phyloP scores from a whole-genome alignment of 2,113 vertebrate species.

The Channa argus region DNA sequence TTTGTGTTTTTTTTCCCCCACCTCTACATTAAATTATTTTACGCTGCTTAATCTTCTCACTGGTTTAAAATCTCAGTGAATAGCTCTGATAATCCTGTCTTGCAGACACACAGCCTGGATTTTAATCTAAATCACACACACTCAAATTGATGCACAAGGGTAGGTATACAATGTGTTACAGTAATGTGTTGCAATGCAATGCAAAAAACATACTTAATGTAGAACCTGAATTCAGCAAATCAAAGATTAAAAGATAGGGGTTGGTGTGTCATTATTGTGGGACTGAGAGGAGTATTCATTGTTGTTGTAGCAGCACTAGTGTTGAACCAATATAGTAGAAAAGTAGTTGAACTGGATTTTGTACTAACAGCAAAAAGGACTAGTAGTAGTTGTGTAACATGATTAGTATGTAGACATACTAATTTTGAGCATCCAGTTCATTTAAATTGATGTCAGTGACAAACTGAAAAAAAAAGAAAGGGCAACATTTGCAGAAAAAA shows the following conservation, averaged over 20 bases:
- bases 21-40: not conserved
- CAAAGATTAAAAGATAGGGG: too few relatives aligned
- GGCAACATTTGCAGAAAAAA: not conserved
- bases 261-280: not conserved
- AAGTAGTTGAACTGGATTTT: not conserved
- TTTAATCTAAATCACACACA: constrained; percentile 8
- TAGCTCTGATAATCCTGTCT: constrained; percentile 19
- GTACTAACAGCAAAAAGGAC: not conserved
- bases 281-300: not conserved
- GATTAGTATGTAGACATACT: not conserved
- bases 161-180: too few relatives aligned
- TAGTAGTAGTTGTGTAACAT: not conserved
- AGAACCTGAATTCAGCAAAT: too few relatives aligned
- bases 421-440: constrained; percentile 10
- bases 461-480: not conserved
- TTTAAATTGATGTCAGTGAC: not conserved
- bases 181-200: too few relatives aligned
- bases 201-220: too few relatives aligned
- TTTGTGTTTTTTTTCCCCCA: not conserved
- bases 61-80: constrained; percentile 6
- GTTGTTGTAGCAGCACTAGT: too few relatives aligned
- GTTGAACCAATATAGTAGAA: not conserved
- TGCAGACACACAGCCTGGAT: not conserved
- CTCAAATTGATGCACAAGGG: too few relatives aligned
- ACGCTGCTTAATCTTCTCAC: not conserved